A percentile compares a stretch with the other conserved stretches of the same genome.
Conservation (phyloP, 2,113 vertebrate species). For the Heptranchias perlo region DNA sequence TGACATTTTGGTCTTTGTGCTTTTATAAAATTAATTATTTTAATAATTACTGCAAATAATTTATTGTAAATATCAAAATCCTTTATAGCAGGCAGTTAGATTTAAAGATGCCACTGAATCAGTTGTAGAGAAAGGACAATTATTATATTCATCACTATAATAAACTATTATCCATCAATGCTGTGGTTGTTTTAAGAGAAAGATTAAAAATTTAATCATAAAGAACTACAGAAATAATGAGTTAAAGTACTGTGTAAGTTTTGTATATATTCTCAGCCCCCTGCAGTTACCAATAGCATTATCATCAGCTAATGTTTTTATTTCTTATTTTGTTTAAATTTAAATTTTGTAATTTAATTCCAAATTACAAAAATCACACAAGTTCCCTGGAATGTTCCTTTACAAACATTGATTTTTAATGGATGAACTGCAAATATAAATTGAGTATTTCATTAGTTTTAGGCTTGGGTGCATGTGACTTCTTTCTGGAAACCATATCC, state of each 20-base stretch:
- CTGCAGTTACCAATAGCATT: not conserved
- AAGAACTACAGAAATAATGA: not conserved
- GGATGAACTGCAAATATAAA: not conserved
- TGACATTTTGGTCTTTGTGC: not conserved
- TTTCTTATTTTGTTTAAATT: not conserved
- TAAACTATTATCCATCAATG: not conserved
- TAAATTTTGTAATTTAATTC: no score
- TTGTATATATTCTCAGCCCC: not conserved
- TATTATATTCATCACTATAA: not conserved
- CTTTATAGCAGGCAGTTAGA: not conserved
- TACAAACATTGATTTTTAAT: not conserved
- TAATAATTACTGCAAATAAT: not conserved
- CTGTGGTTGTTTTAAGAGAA: not conserved
- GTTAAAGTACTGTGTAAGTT: not conserved
- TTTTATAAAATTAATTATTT: not conserved
- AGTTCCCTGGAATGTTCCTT: not conserved
- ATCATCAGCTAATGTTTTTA: not conserved
- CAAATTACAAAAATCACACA: not conserved
- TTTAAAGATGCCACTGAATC: not conserved
- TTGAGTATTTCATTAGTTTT: slow-evolving; percentile 6
- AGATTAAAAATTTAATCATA: no score
- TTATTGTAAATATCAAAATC: not conserved
- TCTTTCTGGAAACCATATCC: not conserved
- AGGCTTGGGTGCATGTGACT: not conserved
- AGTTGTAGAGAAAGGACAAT: not conserved